Conservation (phyloP, 2,113 vertebrate species). For the Varanus komodoensis region DNA sequence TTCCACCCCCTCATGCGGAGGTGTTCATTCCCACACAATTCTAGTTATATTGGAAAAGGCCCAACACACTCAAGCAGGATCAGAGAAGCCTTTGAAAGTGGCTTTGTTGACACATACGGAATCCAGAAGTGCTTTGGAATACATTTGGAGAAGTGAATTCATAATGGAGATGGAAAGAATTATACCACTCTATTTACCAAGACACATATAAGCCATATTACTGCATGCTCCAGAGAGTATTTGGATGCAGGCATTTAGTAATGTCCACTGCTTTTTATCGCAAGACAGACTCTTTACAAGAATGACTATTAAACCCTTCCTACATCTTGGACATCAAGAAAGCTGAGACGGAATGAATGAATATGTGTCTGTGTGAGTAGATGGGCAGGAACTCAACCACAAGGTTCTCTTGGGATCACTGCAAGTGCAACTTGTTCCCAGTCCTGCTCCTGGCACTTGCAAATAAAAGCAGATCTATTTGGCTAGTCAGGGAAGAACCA, state of each 20-base stretch:
- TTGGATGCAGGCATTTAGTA: too few relatives aligned
- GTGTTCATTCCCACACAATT: slow-evolving; percentile 3
- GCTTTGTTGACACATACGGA: not conserved
- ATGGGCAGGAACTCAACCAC: not conserved
- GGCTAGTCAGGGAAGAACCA: not conserved
- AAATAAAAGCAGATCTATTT: not conserved
- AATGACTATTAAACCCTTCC: not conserved
- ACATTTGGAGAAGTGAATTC: not conserved
- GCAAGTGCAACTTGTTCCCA: not conserved
- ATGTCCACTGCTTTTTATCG: not conserved
- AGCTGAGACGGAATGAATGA: not conserved
- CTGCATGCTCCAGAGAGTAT: too few relatives aligned
- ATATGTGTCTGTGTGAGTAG: not conserved
- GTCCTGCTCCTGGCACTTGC: not conserved
- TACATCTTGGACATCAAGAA: not conserved
- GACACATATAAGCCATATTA: too few relatives aligned
- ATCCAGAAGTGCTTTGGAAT: not conserved
- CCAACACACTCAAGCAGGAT: not conserved
- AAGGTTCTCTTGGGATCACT: not conserved
- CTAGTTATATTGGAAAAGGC: not conserved
- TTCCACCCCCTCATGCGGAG: not conserved
- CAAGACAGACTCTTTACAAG: not conserved
- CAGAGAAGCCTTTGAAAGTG: not conserved
- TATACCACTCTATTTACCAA: too few relatives aligned
- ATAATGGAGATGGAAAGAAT: not conserved